phyloP scores from a whole-genome alignment of 2,888 invertebrate species.

The Sussaba pulchella region DNA sequence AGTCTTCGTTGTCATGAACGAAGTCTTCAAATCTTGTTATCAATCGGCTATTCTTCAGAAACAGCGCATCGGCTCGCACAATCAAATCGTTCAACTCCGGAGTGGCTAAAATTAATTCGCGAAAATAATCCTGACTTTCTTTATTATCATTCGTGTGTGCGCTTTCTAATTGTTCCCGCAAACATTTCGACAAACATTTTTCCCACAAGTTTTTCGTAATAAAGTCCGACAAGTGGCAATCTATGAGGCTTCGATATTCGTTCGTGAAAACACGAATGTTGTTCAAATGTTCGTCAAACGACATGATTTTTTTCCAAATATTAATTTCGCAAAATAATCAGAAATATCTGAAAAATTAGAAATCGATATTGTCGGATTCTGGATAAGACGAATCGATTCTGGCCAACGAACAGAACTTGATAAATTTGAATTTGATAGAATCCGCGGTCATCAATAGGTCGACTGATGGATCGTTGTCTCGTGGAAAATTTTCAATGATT shows the following conservation, averaged over 20 bases:
- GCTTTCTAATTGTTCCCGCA: conserved; percentile 85
- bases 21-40: conserved; percentile 75
- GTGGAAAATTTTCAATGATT: conserved; percentile 88
- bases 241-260: conserved; percentile 87
- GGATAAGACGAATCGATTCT: conserved; percentile 87
- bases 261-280: conserved; percentile 86
- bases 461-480: conserved; percentile 87
- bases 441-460: conserved; percentile 88
- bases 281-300: conserved; percentile 77
- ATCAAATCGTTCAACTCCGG: conserved; percentile 71
- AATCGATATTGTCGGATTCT: conserved; percentile 87
- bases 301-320: conserved; percentile 68
- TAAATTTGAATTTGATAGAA: conserved; percentile 89
- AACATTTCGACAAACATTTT: conserved; percentile 85
- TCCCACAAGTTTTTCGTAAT: conserved; percentile 89
- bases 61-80: conserved; percentile 72
- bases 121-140: conserved; percentile 3
- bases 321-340: neutral
- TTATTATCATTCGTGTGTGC: conserved; percentile 4
- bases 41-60: conserved; percentile 71
- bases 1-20: conserved; percentile 83
- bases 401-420: conserved; percentile 88
- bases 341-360: conserved; percentile 82
- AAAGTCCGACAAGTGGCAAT: conserved; percentile 92
- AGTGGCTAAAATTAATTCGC: conserved; percentile 2